Evolutionary conservation across 2,888 invertebrate genomes (phyloP).

Genomic region (Aethes cnicana): DNA sequence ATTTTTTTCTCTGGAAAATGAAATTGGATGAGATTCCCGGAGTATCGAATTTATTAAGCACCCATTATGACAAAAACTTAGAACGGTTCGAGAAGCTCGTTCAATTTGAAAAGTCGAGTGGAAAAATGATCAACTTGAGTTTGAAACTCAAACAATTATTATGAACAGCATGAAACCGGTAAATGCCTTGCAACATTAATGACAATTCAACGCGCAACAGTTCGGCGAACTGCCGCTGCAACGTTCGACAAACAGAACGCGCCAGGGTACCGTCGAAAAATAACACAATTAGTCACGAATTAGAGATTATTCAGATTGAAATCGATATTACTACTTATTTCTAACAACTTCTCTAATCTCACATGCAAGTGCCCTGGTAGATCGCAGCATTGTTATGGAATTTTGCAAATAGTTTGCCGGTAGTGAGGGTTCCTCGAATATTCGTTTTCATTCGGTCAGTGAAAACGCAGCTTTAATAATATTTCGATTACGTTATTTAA

Average conservation of each 20-base stretch:
- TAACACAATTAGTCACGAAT: no score
- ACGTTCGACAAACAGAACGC: neutral
- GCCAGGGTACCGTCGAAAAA: no score
- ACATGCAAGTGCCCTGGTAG: no score
- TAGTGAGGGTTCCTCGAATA: conserved; percentile 15
- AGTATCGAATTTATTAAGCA: neutral
- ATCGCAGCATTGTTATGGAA: neutral
- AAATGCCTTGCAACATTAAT: conserved; percentile 13
- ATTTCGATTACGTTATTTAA: conserved; percentile 4
- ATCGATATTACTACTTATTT: no score
- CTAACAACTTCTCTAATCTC: no score
- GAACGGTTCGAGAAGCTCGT: conserved; percentile 15
- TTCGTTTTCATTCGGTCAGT: conserved; percentile 27
- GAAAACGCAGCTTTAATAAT: conserved; percentile 30
- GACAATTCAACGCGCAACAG: conserved; percentile 9
- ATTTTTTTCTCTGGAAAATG: conserved; percentile 20
- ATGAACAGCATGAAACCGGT: conserved; percentile 3
- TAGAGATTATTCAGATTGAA: no score
- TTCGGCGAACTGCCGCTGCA: conserved; percentile 9
- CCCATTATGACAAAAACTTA: conserved; percentile 6
- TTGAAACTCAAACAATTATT: neutral
- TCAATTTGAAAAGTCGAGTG: conserved; percentile 20
- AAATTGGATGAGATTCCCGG: conserved; percentile 25
- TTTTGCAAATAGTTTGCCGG: conserved; percentile 8
- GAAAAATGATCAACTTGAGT: conserved; percentile 15